phyloP scores from a whole-genome alignment of 2,113 vertebrate genomes.

The Protobothrops mucrosquamatus region DNA sequence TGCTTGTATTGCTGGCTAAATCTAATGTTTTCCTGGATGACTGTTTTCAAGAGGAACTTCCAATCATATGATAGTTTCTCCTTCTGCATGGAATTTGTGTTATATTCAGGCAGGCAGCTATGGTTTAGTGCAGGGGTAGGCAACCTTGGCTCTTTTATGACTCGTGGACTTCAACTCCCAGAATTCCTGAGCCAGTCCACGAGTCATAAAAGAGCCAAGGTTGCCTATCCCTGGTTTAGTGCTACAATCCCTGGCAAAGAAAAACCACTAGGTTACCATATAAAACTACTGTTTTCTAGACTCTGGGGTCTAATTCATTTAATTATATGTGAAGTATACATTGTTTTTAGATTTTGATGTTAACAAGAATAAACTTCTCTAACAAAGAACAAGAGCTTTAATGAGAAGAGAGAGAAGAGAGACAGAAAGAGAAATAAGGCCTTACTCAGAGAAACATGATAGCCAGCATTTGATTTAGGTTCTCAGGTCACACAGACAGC shows the following conservation, averaged over 20 bases:
- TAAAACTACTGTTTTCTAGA: neutral
- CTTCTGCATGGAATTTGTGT: neutral
- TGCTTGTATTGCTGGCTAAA: neutral
- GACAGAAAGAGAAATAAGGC: neutral
- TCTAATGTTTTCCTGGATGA: neutral
- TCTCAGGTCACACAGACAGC: neutral
- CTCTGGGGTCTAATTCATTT: neutral
- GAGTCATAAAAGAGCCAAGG: too few relatives aligned
- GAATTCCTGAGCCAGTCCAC: too few relatives aligned
- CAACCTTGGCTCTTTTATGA: too few relatives aligned
- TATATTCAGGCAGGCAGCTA: neutral
- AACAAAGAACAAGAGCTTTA: neutral
- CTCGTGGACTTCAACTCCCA: too few relatives aligned
- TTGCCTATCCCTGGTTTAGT: neutral
- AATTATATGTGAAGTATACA: neutral
- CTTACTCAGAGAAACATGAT: neutral
- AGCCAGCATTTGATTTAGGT: neutral
- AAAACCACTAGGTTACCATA: neutral
- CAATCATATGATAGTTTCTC: neutral
- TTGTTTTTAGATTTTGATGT: neutral
- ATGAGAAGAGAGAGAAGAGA: neutral
- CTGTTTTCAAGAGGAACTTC: neutral
- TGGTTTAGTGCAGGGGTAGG: neutral
- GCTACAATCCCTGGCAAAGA: neutral
- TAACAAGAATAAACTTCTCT: neutral